phyloP scores from a whole-genome alignment of 2,797 vertebrate genomes.

The Nannoperca obscura region DNA sequence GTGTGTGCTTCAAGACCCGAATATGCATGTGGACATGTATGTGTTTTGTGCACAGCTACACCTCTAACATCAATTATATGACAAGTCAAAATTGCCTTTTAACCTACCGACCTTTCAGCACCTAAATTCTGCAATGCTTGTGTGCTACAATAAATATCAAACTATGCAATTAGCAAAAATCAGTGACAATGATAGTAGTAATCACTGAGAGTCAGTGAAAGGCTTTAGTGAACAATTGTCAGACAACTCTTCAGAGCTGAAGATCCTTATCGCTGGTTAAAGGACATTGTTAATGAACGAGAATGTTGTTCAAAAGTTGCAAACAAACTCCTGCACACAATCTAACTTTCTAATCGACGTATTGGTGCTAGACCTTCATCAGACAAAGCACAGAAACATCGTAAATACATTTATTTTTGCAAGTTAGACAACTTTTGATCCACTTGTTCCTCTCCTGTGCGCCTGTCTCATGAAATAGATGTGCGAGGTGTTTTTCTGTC shows the following conservation, averaged over 20 bases:
- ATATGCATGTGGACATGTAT: not conserved
- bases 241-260: not conserved
- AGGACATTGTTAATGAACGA: not conserved
- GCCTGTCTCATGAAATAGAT: no score
- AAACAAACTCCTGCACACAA: no score
- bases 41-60: not conserved
- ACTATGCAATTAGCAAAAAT: not conserved
- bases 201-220: not conserved
- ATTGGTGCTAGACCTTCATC: no score
- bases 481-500: no score
- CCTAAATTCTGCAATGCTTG: not conserved
- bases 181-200: not conserved
- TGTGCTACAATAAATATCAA: not conserved
- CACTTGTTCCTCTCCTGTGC: no score
- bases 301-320: no score
- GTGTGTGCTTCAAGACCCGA: not conserved
- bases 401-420: no score
- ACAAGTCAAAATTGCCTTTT: not conserved
- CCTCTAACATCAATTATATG: constrained; percentile 3
- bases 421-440: no score
- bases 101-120: constrained; percentile 26
- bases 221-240: not conserved
- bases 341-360: no score
- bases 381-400: no score
- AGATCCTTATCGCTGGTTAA: not conserved